Evolutionary conservation across 2,888 invertebrate genomes (phyloP).

Genomic region (Serrognathus titanus): DNA sequence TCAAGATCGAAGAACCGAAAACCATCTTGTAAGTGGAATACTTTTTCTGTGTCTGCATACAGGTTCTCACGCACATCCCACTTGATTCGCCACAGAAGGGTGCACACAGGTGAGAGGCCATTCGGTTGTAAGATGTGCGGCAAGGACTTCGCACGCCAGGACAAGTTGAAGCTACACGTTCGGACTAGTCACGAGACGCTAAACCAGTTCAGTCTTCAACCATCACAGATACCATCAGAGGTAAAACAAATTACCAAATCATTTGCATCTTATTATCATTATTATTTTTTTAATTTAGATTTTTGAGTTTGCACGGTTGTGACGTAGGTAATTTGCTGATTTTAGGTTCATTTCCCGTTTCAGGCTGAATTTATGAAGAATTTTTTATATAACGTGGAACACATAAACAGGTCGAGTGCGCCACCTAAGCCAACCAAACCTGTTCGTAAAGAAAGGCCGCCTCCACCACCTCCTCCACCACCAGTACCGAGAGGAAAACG

Average conservation of each 20-base stretch:
- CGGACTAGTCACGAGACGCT: constrained; percentile 44
- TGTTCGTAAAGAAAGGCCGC: too few species aligned
- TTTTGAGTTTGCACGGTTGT: too few species aligned
- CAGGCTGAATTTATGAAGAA: too few species aligned
- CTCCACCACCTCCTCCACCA: neutral
- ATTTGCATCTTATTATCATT: too few species aligned
- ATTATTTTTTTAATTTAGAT: too few species aligned
- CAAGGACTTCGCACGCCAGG: constrained; percentile 68
- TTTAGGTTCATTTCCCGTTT: too few species aligned
- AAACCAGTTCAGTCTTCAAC: neutral
- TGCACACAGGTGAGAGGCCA: constrained; percentile 70
- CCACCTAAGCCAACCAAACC: too few species aligned
- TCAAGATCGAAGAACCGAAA: neutral
- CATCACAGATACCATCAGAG: neutral
- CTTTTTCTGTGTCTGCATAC: constrained; percentile 14
- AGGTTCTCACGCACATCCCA: constrained; percentile 70
- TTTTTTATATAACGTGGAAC: too few species aligned
- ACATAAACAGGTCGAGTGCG: too few species aligned
- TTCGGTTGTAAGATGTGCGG: constrained; percentile 68
- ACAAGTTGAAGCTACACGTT: constrained; percentile 68
- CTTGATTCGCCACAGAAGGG: constrained; percentile 64
- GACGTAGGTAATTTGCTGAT: too few species aligned
- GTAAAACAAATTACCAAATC: neutral
- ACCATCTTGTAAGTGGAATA: neutral
- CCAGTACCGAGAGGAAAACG: constrained; percentile 49